phyloP scores from a whole-genome alignment of 2,888 invertebrate species.

The Drymonia ruficornis region DNA sequence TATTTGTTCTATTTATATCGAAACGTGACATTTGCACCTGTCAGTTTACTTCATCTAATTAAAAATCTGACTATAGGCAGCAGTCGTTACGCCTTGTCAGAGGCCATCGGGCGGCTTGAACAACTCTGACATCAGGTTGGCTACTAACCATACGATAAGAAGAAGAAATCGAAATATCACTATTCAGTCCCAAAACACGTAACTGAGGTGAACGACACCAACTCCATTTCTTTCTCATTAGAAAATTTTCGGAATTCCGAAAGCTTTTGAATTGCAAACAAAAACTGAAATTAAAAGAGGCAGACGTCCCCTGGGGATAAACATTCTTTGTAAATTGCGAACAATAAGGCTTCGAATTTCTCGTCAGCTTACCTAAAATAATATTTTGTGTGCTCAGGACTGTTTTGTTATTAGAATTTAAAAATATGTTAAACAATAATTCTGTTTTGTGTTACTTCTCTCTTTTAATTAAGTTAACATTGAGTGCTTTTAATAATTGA shows the following conservation, averaged over 20 bases:
- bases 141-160: no score
- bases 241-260: constrained; percentile 6
- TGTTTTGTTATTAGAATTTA: constrained; percentile 1
- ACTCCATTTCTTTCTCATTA: neutral
- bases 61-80: no score
- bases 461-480: neutral
- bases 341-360: constrained; percentile 6
- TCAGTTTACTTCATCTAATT: no score
- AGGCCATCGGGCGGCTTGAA: no score
- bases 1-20: no score
- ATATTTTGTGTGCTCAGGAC: constrained; percentile 1
- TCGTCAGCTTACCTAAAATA: constrained; percentile 4
- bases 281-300: constrained; percentile 7
- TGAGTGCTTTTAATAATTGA: no score
- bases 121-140: no score
- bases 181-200: constrained; percentile 8
- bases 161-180: constrained; percentile 20
- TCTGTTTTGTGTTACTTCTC: neutral
- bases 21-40: no score
- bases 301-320: constrained; percentile 7
- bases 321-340: constrained; percentile 7
- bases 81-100: no score
- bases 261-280: constrained; percentile 7
- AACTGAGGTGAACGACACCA: neutral
- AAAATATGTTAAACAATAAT: neutral